Evolutionary conservation across 2,888 invertebrate genomes (phyloP).

Genomic region (Amiota minor): DNA sequence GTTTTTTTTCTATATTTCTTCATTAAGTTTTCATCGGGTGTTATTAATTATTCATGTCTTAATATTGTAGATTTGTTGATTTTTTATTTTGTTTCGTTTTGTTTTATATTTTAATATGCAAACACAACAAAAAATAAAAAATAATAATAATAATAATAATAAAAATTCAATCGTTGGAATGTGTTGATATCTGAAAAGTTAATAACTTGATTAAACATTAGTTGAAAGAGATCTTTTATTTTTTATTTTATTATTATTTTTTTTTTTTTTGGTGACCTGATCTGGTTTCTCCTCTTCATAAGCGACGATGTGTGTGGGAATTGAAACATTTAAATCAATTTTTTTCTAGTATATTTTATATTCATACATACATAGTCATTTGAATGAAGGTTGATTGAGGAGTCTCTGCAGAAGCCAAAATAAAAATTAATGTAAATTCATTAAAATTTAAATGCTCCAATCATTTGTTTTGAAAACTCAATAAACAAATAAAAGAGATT

Average conservation of each 20-base stretch:
- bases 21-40: constrained; percentile 67
- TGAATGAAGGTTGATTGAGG: too few relatives aligned
- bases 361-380: too few relatives aligned
- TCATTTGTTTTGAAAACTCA: background rate
- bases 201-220: constrained; percentile 64
- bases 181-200: constrained; percentile 67
- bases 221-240: constrained; percentile 22
- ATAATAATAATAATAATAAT: constrained; percentile 30
- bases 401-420: too few relatives aligned
- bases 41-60: constrained; percentile 68
- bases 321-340: constrained; percentile 3
- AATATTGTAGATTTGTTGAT: constrained; percentile 54
- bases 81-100: constrained; percentile 29
- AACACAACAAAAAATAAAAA: too few relatives aligned
- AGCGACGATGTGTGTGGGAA: constrained; percentile 59
- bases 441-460: constrained; percentile 45
- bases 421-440: constrained; percentile 57
- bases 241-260: too few relatives aligned
- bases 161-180: constrained; percentile 58
- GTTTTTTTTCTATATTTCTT: constrained; percentile 61
- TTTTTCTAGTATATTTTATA: too few relatives aligned
- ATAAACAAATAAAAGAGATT: background rate
- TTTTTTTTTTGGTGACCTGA: background rate
- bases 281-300: constrained; percentile 34
- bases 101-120: constrained; percentile 51